A percentile compares a stretch with the other conserved stretches of the same genome.
Evolutionary conservation across 2,797 vertebrate genomes (phyloP).

Genomic region (Manis pentadactyla): DNA sequence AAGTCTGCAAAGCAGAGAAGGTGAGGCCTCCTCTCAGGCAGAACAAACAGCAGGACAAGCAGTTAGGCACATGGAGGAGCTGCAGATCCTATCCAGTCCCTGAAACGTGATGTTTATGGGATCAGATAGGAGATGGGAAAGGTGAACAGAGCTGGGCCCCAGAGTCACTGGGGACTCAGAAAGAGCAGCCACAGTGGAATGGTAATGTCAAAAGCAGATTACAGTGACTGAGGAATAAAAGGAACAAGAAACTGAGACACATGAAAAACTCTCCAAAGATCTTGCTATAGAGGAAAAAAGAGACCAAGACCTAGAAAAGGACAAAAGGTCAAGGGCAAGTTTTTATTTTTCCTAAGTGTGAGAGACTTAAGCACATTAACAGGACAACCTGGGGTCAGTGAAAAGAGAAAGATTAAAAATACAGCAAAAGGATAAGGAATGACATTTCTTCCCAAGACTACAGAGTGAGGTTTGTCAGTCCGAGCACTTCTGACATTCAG

Average conservation of each 20-base stretch:
- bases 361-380: not conserved
- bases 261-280: not conserved
- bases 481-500: not conserved
- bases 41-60: not conserved
- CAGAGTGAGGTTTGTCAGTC: not conserved
- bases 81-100: not conserved
- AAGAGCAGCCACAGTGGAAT: not conserved
- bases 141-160: not conserved
- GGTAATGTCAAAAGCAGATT: not conserved
- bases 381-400: not conserved
- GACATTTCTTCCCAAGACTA: not conserved
- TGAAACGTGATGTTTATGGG: not conserved
- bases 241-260: not conserved
- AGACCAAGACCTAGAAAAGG: not conserved
- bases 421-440: not conserved
- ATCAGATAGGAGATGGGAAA: not conserved
- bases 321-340: not conserved
- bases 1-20: not conserved
- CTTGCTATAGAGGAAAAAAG: not conserved
- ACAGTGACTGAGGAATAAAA: not conserved
- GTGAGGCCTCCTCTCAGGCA: accelerated
- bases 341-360: not conserved
- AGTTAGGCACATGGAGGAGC: not conserved
- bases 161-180: not conserved
- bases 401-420: not conserved